These are phyloP conservation scores for Macrosiphum euphorbiae DNA, from an alignment of 2,888 invertebrate genomes.

Conservation along the genomic window DNA sequence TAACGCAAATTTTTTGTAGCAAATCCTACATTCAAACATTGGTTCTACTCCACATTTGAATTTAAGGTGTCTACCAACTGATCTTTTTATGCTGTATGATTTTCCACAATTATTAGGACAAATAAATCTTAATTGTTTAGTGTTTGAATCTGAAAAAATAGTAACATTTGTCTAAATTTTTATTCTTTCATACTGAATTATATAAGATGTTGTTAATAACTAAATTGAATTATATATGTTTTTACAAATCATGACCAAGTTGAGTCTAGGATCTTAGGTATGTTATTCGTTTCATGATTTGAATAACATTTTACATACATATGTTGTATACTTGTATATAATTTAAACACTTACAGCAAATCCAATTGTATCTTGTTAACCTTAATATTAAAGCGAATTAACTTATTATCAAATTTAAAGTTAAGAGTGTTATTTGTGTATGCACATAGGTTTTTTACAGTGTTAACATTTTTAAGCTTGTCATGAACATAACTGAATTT, in stretches of 20 bases:
- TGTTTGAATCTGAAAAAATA: conserved; percentile 5
- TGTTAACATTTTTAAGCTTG: neutral
- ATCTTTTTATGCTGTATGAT: conserved; percentile 49
- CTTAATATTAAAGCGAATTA: neutral
- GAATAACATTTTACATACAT: neutral
- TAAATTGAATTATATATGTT: neutral
- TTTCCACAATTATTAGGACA: conserved; percentile 36
- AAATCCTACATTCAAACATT: conserved; percentile 75
- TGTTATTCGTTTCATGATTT: neutral
- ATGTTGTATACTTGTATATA: too few relatives aligned
- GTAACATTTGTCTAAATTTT: neutral
- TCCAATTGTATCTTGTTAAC: neutral
- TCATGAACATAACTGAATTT: neutral
- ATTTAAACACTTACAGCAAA: neutral
- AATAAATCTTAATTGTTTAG: neutral
- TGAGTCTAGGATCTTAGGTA: neutral
- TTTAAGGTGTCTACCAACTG: conserved; percentile 30
- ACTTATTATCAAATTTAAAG: neutral
- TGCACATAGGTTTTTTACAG: too few relatives aligned
- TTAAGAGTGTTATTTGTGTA: neutral
- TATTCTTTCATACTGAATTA: neutral
- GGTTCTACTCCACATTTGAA: conserved; percentile 69
- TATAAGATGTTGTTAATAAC: neutral
- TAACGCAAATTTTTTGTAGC: conserved; percentile 72
- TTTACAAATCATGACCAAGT: neutral